These are phyloP conservation scores for Prinia subflava DNA, from an alignment of 2,113 vertebrate species.

Conservation along the genomic window DNA sequence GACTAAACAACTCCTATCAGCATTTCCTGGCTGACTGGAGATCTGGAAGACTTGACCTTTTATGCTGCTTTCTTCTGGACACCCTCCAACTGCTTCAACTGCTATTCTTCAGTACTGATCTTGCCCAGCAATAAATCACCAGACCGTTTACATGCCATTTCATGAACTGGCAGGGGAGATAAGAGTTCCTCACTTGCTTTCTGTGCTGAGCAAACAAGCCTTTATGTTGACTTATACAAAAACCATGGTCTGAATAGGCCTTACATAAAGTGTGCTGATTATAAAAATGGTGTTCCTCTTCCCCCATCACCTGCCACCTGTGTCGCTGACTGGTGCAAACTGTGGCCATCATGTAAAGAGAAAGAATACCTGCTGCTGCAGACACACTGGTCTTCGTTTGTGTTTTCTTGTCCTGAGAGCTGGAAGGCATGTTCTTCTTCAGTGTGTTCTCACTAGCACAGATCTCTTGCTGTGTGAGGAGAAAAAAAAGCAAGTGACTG, in stretches of 20 bases:
- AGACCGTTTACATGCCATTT: not conserved
- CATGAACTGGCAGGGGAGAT: not conserved
- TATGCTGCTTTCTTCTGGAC: not conserved
- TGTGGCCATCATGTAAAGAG: not conserved
- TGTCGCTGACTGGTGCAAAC: not conserved
- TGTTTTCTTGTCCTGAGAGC: slow-evolving; percentile 49
- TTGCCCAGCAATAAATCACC: not conserved
- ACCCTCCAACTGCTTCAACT: not conserved
- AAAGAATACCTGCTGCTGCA: slow-evolving; percentile 72
- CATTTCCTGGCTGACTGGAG: slow-evolving; percentile 25
- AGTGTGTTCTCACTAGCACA: slow-evolving; percentile 33
- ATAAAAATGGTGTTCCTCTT: not conserved
- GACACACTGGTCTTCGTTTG: slow-evolving; percentile 8
- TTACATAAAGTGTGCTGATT: not conserved
- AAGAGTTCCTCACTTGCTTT: not conserved
- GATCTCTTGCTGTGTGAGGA: not conserved
- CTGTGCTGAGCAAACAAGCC: not conserved
- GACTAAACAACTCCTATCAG: slow-evolving; percentile 46
- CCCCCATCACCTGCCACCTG: not conserved
- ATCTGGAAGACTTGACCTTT: not conserved
- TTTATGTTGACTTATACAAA: not conserved
- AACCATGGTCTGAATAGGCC: not conserved
- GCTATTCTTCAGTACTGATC: not conserved
- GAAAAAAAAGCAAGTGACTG: not conserved
- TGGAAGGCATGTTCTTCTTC: slow-evolving; percentile 45